Conservation (phyloP, 2,888 invertebrate species). For the Unio pictorum region DNA sequence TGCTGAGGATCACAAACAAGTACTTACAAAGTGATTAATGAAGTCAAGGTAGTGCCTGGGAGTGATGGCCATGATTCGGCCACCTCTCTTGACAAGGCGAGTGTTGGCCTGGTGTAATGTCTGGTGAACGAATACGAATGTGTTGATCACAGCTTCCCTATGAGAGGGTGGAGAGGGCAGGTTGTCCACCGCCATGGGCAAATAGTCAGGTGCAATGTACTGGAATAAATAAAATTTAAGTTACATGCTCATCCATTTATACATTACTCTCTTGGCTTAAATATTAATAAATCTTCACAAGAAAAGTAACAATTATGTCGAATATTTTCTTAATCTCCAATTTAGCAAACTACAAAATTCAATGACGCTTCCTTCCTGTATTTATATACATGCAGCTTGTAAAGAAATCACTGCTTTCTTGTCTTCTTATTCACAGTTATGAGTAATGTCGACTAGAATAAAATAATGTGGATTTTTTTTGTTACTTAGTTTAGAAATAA, state of each 20-base stretch:
- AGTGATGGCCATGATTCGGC: slow-evolving; percentile 97
- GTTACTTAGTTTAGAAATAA: background rate
- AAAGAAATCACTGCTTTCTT: too few relatives aligned
- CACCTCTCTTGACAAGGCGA: slow-evolving; percentile 90
- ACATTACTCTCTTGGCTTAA: too few relatives aligned
- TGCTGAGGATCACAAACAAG: background rate
- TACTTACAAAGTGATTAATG: slow-evolving; percentile 93
- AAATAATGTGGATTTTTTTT: background rate
- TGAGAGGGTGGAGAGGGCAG: slow-evolving; percentile 80
- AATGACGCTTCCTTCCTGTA: too few relatives aligned
- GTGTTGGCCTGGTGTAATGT: slow-evolving; percentile 96
- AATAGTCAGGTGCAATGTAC: slow-evolving; percentile 90
- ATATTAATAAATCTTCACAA: too few relatives aligned
- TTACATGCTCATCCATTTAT: too few relatives aligned
- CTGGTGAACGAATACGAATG: slow-evolving; percentile 98
- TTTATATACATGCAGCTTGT: too few relatives aligned
- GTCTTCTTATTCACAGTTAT: too few relatives aligned
- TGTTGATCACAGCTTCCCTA: slow-evolving; percentile 97
- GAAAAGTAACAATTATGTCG: too few relatives aligned
- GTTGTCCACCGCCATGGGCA: slow-evolving; percentile 87
- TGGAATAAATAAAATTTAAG: slow-evolving; percentile 39
- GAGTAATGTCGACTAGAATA: too few relatives aligned
- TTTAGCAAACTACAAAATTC: too few relatives aligned
- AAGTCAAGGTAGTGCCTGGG: slow-evolving; percentile 99
- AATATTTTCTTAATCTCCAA: too few relatives aligned